A percentile compares a stretch with the other conserved stretches of the same genome.
Evolutionary conservation across 1,140 invertebrate genomes (phyloP).

Genomic region (Tenebrio molitor): DNA sequence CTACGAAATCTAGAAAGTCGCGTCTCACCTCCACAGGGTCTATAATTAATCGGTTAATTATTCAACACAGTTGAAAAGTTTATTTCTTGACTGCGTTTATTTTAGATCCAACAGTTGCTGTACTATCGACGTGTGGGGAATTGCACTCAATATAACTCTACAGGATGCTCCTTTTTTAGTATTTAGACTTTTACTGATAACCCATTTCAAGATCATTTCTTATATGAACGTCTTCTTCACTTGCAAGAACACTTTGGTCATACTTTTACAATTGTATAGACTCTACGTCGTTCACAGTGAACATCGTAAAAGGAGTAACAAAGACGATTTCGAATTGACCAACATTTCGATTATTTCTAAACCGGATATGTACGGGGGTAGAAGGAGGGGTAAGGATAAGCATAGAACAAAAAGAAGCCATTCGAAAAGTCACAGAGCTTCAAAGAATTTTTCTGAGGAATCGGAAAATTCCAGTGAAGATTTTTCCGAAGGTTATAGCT

Average conservation of each 20-base stretch:
- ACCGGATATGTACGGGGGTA: constrained; percentile 63
- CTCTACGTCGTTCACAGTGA: constrained; percentile 84
- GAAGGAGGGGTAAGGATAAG: constrained; percentile 43
- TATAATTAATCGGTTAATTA: constrained; percentile 66
- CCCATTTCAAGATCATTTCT: constrained; percentile 88
- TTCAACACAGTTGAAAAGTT: background rate
- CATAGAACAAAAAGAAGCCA: constrained; percentile 39
- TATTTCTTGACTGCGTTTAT: constrained; percentile 48
- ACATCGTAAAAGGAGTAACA: constrained; percentile 69
- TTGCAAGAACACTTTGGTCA: constrained; percentile 90
- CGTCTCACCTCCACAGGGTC: constrained; percentile 71
- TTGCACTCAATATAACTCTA: constrained; percentile 81
- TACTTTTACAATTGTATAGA: constrained; percentile 86
- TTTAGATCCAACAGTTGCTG: constrained; percentile 76
- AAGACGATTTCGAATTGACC: constrained; percentile 66
- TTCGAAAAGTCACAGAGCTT: constrained; percentile 25
- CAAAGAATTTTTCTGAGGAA: constrained; percentile 34
- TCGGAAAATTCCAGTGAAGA: constrained; percentile 46
- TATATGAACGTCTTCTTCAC: constrained; percentile 96
- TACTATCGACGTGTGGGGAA: constrained; percentile 87
- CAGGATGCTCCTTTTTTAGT: constrained; percentile 90
- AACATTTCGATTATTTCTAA: constrained; percentile 74
- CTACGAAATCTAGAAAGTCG: constrained; percentile 85
- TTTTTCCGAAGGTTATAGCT: constrained; percentile 8
- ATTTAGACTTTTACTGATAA: constrained; percentile 86